These are phyloP conservation scores for Tipula unca DNA, from an alignment of 2,888 invertebrate genomes.

Conservation along the genomic window DNA sequence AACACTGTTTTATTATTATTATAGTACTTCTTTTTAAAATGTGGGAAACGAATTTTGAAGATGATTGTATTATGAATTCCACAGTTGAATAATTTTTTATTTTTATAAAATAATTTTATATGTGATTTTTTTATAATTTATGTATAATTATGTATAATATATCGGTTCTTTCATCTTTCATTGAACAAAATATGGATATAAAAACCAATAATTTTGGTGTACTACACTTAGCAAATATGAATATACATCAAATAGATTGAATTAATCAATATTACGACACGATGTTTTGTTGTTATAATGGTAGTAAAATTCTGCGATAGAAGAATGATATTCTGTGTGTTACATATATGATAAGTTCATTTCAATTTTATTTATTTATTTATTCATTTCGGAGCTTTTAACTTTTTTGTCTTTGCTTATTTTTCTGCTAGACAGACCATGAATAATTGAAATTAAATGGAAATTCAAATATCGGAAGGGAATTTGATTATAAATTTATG, in stretches of 20 bases:
- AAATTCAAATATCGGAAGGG: neutral
- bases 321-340: neutral
- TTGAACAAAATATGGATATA: too few species aligned
- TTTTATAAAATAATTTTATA: too few species aligned
- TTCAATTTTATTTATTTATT: neutral
- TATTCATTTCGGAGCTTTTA: neutral
- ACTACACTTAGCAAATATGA: too few species aligned
- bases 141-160: too few species aligned
- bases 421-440: neutral
- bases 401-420: neutral
- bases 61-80: too few species aligned
- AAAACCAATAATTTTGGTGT: too few species aligned
- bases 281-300: neutral
- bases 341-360: neutral
- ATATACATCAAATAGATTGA: neutral
- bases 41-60: too few species aligned
- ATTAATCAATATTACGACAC: neutral
- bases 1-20: too few species aligned
- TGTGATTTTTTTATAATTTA: too few species aligned
- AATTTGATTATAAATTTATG: neutral
- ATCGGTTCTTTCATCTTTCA: too few species aligned
- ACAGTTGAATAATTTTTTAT: too few species aligned
- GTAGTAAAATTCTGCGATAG: neutral
- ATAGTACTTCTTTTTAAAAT: too few species aligned
- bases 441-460: neutral